Percentiles rank a stretch among this genome's conserved stretches.
These are phyloP conservation scores for Radopholus similis DNA, from an alignment of 1,140 invertebrate species.

Conservation along the genomic window DNA sequence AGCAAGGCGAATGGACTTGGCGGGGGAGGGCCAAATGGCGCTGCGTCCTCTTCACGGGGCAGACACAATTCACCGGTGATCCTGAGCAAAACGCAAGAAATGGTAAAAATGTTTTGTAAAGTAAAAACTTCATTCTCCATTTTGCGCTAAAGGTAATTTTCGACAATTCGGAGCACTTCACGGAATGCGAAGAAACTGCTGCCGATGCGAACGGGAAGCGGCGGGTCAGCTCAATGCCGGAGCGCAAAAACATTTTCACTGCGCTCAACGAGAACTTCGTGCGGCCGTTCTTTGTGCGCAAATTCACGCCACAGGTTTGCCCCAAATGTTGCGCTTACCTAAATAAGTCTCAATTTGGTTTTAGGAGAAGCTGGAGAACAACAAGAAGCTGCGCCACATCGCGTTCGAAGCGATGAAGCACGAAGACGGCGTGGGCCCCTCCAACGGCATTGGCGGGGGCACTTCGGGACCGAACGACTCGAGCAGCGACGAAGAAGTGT, in stretches of 20 bases:
- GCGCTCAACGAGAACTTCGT: constrained; percentile 38
- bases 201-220: constrained; percentile 9
- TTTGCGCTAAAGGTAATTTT: constrained; percentile 20
- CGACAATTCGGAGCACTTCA: constrained; percentile 38
- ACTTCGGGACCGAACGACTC: constrained; percentile 1
- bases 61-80: constrained; percentile 37
- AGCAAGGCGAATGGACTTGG: background rate
- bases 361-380: constrained; percentile 40
- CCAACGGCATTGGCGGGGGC: background rate
- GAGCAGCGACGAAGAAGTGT: constrained; percentile 19
- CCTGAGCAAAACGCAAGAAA: constrained; percentile 47
- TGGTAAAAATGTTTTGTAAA: constrained; percentile 18
- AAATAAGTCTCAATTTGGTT: background rate
- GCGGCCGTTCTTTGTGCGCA: constrained; percentile 41
- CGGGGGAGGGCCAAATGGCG: constrained; percentile 4
- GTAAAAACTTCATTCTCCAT: background rate
- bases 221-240: constrained; percentile 23
- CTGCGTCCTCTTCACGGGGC: background rate
- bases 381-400: constrained; percentile 39
- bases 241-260: constrained; percentile 37
- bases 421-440: background rate
- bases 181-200: constrained; percentile 30
- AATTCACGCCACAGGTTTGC: constrained; percentile 39
- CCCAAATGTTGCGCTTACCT: constrained; percentile 9
- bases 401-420: constrained; percentile 40